phyloP scores from a whole-genome alignment of 2,113 vertebrate species.

The Lanius ludovicianus region DNA sequence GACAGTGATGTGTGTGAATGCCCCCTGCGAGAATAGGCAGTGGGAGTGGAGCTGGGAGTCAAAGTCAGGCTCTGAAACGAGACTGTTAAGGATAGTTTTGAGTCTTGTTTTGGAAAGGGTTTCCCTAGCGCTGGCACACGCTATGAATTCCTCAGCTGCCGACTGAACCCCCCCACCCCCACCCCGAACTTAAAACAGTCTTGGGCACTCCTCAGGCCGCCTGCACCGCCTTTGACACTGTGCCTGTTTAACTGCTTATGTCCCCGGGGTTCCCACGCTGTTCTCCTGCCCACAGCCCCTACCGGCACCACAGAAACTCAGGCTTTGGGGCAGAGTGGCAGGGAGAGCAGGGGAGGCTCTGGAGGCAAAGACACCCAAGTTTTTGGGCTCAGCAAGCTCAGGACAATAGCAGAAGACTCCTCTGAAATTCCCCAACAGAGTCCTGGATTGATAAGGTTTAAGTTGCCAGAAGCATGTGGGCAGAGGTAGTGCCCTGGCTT shows the following conservation, averaged over 20 bases:
- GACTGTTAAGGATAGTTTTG: neutral
- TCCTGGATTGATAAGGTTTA: neutral
- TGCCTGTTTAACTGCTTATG: neutral
- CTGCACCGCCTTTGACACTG: neutral
- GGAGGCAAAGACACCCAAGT: neutral
- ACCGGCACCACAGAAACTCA: fast-evolving
- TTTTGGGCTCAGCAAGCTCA: neutral
- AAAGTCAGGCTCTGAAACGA: conserved; percentile 11
- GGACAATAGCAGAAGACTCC: neutral
- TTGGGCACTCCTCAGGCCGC: neutral
- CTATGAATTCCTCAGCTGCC: conserved; percentile 81
- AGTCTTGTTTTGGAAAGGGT: conserved; percentile 85
- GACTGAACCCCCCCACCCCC: conserved; percentile 68
- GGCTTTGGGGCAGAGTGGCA: fast-evolving
- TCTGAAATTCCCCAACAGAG: neutral
- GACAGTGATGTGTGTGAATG: fast-evolving
- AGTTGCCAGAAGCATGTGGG: fast-evolving
- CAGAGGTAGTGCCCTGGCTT: fast-evolving
- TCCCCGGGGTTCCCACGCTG: neutral
- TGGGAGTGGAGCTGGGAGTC: neutral
- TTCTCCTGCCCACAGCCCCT: neutral
- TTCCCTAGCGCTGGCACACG: conserved; percentile 82
- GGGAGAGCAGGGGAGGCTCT: neutral
- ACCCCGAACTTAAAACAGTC: conserved; percentile 28
- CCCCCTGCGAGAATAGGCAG: fast-evolving